Percentiles rank a stretch among this genome's conserved stretches.
phyloP scores from a whole-genome alignment of 2,888 invertebrate genomes.

The Troides aeacus region DNA sequence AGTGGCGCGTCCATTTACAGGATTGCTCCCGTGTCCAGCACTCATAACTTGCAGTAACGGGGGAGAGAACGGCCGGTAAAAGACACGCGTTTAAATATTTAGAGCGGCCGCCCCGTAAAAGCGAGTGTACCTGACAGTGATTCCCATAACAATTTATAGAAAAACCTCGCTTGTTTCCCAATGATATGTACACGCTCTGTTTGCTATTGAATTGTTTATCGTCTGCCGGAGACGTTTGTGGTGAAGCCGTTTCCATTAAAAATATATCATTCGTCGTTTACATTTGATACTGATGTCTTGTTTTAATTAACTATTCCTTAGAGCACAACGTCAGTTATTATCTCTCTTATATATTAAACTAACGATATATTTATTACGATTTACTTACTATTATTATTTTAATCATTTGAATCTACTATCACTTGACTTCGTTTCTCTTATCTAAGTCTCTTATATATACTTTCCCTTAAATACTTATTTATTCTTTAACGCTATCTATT shows the following conservation, averaged over 20 bases:
- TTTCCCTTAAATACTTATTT: too few species aligned
- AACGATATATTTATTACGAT: too few species aligned
- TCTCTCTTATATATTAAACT: too few species aligned
- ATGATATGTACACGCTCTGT: constrained; percentile 29
- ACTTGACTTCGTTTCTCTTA: too few species aligned
- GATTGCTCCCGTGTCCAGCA: constrained; percentile 29
- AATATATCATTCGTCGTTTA: background rate
- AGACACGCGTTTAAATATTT: constrained; percentile 63
- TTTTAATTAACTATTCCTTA: too few species aligned
- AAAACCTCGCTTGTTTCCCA: constrained; percentile 34
- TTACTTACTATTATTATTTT: too few species aligned
- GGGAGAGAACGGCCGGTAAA: constrained; percentile 39
- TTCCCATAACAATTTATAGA: constrained; percentile 53
- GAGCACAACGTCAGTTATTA: too few species aligned
- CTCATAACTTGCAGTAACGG: constrained; percentile 27
- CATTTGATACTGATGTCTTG: background rate
- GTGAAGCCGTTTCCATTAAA: constrained; percentile 4
- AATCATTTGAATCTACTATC: too few species aligned
- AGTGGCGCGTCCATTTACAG: constrained; percentile 18
- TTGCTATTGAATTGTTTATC: constrained; percentile 25
- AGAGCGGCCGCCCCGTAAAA: constrained; percentile 44
- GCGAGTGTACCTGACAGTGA: constrained; percentile 60
- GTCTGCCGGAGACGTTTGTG: constrained; percentile 13
- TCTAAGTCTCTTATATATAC: too few species aligned
- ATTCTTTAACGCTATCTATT: too few species aligned